A percentile compares a stretch with the other conserved stretches of the same genome.
These are phyloP conservation scores for Macropodus opercularis DNA, from an alignment of 2,797 vertebrate species.

Conservation along the genomic window DNA sequence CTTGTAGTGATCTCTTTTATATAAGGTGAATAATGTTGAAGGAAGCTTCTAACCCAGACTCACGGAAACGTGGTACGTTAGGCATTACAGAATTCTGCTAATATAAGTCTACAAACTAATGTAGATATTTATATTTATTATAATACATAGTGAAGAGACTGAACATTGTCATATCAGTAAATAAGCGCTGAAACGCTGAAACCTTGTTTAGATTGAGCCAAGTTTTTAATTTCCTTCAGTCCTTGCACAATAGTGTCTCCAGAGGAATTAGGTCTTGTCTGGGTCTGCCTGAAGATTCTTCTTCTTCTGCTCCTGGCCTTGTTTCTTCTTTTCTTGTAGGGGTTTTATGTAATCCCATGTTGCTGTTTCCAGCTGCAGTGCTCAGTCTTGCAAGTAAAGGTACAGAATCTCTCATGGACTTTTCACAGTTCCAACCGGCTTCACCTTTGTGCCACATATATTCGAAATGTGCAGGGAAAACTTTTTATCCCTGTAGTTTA, in stretches of 20 bases:
- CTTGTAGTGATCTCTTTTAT: slow-evolving; percentile 32
- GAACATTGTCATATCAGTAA: background rate
- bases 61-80: background rate
- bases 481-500: background rate
- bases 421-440: background rate
- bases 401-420: background rate
- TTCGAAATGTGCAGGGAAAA: background rate
- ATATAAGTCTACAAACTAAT: too few relatives aligned
- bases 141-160: background rate
- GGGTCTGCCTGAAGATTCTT: slow-evolving; percentile 29
- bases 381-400: slow-evolving; percentile 4
- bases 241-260: slow-evolving; percentile 7
- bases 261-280: slow-evolving; percentile 34
- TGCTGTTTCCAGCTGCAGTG: slow-evolving; percentile 4
- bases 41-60: slow-evolving; percentile 13
- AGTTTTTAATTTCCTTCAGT: slow-evolving; percentile 2
- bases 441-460: background rate
- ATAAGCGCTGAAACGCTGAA: background rate
- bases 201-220: background rate
- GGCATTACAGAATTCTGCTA: background rate
- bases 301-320: slow-evolving; percentile 15
- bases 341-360: slow-evolving; percentile 20
- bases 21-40: slow-evolving; percentile 3
- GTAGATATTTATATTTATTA: too few relatives aligned
- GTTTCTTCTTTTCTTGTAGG: slow-evolving; percentile 12